These are phyloP conservation scores for Zosterops hypoxanthus DNA, from an alignment of 2,113 vertebrate genomes.

Conservation along the genomic window DNA sequence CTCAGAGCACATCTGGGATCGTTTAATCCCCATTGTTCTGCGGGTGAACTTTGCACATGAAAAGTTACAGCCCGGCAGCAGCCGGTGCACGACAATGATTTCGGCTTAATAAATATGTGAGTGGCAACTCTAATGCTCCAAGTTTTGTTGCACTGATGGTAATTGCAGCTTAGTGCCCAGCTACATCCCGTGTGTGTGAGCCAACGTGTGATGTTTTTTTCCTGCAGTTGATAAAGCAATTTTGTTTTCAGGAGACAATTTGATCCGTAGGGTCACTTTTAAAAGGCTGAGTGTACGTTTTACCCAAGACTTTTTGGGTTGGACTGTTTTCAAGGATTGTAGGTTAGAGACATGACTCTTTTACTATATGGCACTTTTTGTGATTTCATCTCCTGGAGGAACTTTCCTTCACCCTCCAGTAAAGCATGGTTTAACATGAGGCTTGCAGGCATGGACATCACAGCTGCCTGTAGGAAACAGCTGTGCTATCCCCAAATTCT, in stretches of 20 bases:
- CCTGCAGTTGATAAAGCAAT: not conserved
- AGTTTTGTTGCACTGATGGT: not conserved
- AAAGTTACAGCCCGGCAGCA: not conserved
- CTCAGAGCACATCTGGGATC: constrained; percentile 63
- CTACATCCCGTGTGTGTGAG: accelerated
- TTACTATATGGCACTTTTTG: not conserved
- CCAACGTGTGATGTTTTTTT: not conserved
- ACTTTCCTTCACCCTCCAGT: not conserved
- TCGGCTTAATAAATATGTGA: not conserved
- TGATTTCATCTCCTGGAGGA: constrained; percentile 39
- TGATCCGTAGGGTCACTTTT: accelerated
- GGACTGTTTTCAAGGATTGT: not conserved
- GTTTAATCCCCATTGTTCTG: constrained; percentile 13
- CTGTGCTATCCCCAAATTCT: not conserved
- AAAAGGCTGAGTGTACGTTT: not conserved
- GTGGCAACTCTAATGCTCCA: not conserved
- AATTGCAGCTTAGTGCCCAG: not conserved
- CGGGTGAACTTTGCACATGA: not conserved
- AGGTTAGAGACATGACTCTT: not conserved
- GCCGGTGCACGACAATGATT: not conserved
- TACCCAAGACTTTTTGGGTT: not conserved
- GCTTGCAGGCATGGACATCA: not conserved
- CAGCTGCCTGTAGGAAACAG: not conserved
- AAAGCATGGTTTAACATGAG: not conserved
- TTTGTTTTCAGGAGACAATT: not conserved